Evolutionary conservation across 2,797 vertebrate species (phyloP), one percentile per base, ranked within the genome.

Genomic region (Ciconia nigra): DNA sequence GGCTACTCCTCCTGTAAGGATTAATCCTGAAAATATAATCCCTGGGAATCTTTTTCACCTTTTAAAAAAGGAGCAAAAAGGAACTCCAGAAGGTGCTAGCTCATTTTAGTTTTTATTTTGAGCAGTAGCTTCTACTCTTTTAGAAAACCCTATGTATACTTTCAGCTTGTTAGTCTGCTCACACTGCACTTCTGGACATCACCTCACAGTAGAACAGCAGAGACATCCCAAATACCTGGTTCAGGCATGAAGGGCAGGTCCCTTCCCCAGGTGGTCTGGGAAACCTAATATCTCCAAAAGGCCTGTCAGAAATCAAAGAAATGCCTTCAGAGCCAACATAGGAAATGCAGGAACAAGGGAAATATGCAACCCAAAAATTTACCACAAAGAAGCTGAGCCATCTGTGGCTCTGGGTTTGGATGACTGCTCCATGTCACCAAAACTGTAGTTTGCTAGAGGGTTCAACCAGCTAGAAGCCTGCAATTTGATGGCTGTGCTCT

Each of bases 101-200:
- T 83, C 19, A 42, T 63, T 86, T 65, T 54, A 63, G 8, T 18
- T 66, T 72, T 63, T 20, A 86, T 63, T 83, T 49, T 69, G 42
- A 81, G 62, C 6, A 2, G 28, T 9, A 52, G 31, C 13, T 70
- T 74, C 31, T 13, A 35, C n/a, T 22, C 31, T 44, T 80, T 58
- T n/a, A n/a, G 18, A 58, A 83, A 94, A 25, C 3, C 1, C 24
- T 62, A 2, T 1, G 10, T 7, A 58, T 0, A 3, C 12, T 42
- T 83, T 15, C 44, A 71, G 22, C 21, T 80, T 76, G 33, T 19
- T 21, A 8, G 24, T 41, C 44, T 67, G 35, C 44, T 90, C 78
- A 67, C 28, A 55, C 13, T 39, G 55, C 37, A 33, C 35, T 82
- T 80, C n/a, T 20, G 28, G 76, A 65, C 42, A 67, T 47, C 71